Percentiles rank a stretch among this genome's conserved stretches.
Conservation (phyloP, 2,888 invertebrate species). For the Thysanoteuthis rhombus region DNA sequence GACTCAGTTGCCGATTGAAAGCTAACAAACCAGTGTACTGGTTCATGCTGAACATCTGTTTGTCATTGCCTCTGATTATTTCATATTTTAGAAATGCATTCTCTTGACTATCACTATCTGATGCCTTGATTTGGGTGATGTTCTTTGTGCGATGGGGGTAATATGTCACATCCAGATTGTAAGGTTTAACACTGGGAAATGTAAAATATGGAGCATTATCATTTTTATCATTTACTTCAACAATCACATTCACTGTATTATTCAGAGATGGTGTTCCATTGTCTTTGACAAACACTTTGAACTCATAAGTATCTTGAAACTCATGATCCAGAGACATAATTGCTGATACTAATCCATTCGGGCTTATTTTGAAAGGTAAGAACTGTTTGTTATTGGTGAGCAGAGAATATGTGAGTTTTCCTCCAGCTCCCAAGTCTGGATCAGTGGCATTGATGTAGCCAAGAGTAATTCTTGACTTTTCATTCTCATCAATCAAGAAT, state of each 20-base stretch:
- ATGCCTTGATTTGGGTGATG: neutral
- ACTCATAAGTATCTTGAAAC: slow-evolving; percentile 12
- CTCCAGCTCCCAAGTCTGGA: neutral
- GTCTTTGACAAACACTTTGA: neutral
- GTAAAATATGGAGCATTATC: slow-evolving; percentile 12
- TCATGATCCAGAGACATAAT: neutral
- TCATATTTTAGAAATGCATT: slow-evolving; percentile 12
- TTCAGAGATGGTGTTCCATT: neutral
- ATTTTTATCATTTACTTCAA: neutral
- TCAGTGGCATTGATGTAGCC: neutral
- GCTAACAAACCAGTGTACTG: slow-evolving; percentile 12
- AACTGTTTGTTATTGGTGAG: neutral
- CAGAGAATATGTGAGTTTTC: neutral
- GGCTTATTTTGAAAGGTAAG: neutral
- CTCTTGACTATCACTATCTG: neutral
- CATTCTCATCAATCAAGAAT: neutral
- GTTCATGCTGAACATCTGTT: neutral
- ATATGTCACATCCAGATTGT: neutral
- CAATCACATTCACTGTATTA: neutral
- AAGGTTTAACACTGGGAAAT: neutral
- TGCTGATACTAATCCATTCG: neutral
- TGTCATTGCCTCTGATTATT: neutral
- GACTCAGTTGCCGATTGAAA: neutral
- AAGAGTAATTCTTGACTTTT: neutral
- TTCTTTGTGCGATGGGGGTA: neutral